Base-by-base conservation (phyloP, 2,888 invertebrate genomes). In the Invenusta paracnida region DNA sequence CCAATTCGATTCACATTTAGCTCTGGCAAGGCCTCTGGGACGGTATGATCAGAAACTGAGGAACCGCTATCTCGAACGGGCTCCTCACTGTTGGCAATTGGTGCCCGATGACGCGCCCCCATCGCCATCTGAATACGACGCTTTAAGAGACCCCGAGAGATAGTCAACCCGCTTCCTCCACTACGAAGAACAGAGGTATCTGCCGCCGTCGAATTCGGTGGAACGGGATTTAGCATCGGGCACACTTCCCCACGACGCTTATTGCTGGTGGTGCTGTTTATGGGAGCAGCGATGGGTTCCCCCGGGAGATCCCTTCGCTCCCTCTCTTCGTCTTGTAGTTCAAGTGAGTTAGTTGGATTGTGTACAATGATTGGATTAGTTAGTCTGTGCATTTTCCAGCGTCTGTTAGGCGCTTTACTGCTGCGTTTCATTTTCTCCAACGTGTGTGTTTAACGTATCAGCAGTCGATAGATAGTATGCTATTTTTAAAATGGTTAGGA, bases 361-460 rank as follows among this genome's bases (percentile, higher is more conserved):
- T 73, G 73, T 23, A 73, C 73, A 23, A 73, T 5, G 73, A 73
- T 73, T 73, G 73, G 73, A 73, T 73, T 73, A 23, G 11, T 73
- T 73, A 73, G 73, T 2, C 73, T 5, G 73, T 73, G 73, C 27
- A 73, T 5, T 73, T 73, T 73, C 73, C 73, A 73, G 11, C 73
- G 73, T 13, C 73, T 73, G 73, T 73, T 73, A 5, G 73, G 17
- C 11, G 73, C 25, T 23, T 25, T 25, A 25, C 73, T 73, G 73
- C 73, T 5, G 23, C 23, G 5, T 23, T 13, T 73, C 2, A 5
- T 73, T 13, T 73, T 73, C n/a, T n/a, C n/a, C n/a, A n/a, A n/a
- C n/a, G n/a, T n/a, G n/a, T n/a, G n/a, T 48, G 5, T 73, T 73
- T 25, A 25, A 73, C 73, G 73, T 73, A 73, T 73, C 73, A 73